Evolutionary conservation across 2,113 vertebrate genomes (phyloP), one percentile per base, ranked within the genome.

Genomic region (Gasterosteus aculeatus): DNA sequence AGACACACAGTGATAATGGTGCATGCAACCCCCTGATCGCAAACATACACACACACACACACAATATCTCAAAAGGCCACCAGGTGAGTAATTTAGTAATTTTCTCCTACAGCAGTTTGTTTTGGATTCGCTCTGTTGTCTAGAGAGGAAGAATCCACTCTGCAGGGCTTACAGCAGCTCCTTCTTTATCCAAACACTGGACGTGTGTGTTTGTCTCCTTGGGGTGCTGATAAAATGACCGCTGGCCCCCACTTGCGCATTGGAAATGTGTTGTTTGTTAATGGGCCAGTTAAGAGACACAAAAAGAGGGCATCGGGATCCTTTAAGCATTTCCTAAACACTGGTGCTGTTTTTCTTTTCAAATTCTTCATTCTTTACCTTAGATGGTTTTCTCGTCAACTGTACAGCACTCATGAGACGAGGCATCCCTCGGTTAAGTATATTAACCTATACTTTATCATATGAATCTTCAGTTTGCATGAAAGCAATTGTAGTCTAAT

Each of bases 101-200:
- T 7, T 5, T 31, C 80, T 87, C 84, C 85, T 64, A 67, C 14
- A 35, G 63, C 83, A 62, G 84, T 91, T 86, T 87, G 83, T 91
- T 92, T 91, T 90, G 44, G 29, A 62, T 81, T 63, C 1, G 64
- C 64, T 80, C 72, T 80, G 73, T 83, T 84, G 75, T 84, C n/a
- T 72, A 80, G 80, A 64, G 66, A 78, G 92, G 92, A 92, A 93
- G 87, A 86, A 80, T 60, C 89, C 88, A 92, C 91, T 91, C 81
- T 66, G 85, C 67, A 26, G 33, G 10, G 80, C 85, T 86, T 86
- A 87, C 75, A 82, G 72, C 81, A 82, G 63, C 81, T 83, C 66
- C 62, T 84, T 83, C 71, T 72, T 77, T 81, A 75, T 77, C 87
- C 83, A 93, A 90, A 90, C 89, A 92, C 2, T 63, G 59, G 1